Evolutionary conservation across 2,888 invertebrate species (phyloP).

Genomic region (Platycheirus albimanus): DNA sequence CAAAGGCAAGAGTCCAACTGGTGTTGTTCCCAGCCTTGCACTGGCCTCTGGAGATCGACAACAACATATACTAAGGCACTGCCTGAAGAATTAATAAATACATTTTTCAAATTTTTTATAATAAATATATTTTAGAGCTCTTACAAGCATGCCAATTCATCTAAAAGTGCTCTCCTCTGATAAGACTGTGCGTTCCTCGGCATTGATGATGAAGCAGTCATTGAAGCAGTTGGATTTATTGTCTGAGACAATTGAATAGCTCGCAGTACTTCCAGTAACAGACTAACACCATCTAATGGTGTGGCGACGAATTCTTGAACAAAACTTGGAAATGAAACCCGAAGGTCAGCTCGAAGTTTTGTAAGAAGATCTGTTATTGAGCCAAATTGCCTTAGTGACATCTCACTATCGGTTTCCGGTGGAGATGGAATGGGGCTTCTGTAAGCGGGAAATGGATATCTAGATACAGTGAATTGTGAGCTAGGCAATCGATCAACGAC

Average conservation of each 20-base stretch:
- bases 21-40: constrained; percentile 89
- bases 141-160: constrained; percentile 93
- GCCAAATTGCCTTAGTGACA: constrained; percentile 93
- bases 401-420: constrained; percentile 87
- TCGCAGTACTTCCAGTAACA: constrained; percentile 92
- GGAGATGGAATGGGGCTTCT: constrained; percentile 88
- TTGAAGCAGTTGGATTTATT: constrained; percentile 82
- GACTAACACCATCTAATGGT: constrained; percentile 93
- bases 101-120: neutral
- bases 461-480: neutral
- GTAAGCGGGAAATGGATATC: constrained; percentile 51
- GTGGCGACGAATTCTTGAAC: constrained; percentile 95
- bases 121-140: constrained; percentile 78
- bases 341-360: constrained; percentile 92
- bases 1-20: constrained; percentile 92
- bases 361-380: constrained; percentile 93
- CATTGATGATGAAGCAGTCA: constrained; percentile 79
- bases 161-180: constrained; percentile 89
- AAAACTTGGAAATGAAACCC: constrained; percentile 95
- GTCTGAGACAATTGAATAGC: constrained; percentile 93
- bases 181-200: constrained; percentile 86
- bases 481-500: constrained; percentile 19
- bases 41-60: constrained; percentile 91
- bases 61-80: constrained; percentile 92
- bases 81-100: constrained; percentile 81